Percentiles rank a stretch among this genome's conserved stretches.
These are phyloP conservation scores for Rachycentron canadum DNA, from an alignment of 2,797 vertebrate species.

Conservation along the genomic window DNA sequence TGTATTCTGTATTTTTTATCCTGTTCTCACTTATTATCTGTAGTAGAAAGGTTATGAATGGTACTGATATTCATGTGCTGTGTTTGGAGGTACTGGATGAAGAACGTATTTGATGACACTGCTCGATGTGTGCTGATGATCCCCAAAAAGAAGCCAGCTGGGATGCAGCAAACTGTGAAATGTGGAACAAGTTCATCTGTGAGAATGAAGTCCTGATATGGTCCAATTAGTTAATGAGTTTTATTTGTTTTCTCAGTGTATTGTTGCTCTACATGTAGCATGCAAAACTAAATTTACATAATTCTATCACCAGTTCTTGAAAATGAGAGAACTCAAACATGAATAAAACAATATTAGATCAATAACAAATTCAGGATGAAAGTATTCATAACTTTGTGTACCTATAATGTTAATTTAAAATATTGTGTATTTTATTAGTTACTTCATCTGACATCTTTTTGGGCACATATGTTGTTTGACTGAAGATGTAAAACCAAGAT, in stretches of 20 bases:
- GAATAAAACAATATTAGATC: not conserved
- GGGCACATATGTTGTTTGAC: too few relatives aligned
- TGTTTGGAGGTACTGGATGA: conserved; percentile 42
- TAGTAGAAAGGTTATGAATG: not conserved
- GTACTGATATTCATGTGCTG: not conserved
- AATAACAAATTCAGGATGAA: not conserved
- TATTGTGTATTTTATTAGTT: too few relatives aligned
- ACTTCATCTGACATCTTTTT: too few relatives aligned
- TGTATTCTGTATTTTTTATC: not conserved
- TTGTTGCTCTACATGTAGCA: not conserved
- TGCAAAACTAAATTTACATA: not conserved
- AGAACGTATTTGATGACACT: accelerated
- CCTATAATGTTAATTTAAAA: too few relatives aligned
- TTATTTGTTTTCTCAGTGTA: not conserved
- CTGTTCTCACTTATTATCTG: not conserved
- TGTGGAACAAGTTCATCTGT: conserved; percentile 50
- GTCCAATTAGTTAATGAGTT: not conserved
- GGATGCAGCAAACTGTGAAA: accelerated
- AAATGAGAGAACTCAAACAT: not conserved
- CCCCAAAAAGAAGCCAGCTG: accelerated
- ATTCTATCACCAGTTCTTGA: not conserved
- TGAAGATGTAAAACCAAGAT: too few relatives aligned
- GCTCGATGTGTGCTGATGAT: not conserved
- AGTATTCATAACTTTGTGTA: not conserved
- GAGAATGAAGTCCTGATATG: conserved; percentile 1